Conservation (phyloP, 2,113 vertebrate genomes). For the Pseudorectes ferrugineus region DNA sequence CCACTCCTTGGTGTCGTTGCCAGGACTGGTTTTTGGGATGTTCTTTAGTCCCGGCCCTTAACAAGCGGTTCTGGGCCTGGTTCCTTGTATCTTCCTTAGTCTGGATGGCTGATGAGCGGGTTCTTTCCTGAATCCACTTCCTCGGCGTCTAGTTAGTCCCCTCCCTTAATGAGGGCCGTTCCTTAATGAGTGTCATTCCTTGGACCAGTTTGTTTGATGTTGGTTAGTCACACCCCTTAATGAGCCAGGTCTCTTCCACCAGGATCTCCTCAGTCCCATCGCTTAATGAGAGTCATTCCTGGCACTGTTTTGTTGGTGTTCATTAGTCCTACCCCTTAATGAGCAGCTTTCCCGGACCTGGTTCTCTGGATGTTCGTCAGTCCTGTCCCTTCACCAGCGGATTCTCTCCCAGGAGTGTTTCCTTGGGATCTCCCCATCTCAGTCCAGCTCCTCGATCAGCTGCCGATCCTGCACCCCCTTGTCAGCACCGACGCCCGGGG, state of each 20-base stretch:
- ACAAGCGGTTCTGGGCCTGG: fast-evolving
- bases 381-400: neutral
- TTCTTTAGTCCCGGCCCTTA: too few species aligned
- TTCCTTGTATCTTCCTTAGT: neutral
- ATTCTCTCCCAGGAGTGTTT: neutral
- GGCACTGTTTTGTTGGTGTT: fast-evolving
- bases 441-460: neutral
- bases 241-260: neutral
- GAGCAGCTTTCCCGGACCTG: neutral
- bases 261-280: too few species aligned
- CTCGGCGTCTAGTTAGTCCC: too few species aligned
- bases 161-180: neutral
- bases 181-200: neutral
- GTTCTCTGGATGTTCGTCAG: too few species aligned
- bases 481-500: too few species aligned
- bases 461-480: neutral
- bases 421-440: neutral
- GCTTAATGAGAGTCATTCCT: neutral
- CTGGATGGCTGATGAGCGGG: neutral
- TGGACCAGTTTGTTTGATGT: neutral
- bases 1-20: too few species aligned
- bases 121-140: neutral
- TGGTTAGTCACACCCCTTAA: neutral
- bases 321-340: too few species aligned
- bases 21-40: too few species aligned